Percentiles rank a stretch among this genome's conserved stretches.
phyloP scores from a whole-genome alignment of 2,888 invertebrate species.

The Pristionchus maxplancki region DNA sequence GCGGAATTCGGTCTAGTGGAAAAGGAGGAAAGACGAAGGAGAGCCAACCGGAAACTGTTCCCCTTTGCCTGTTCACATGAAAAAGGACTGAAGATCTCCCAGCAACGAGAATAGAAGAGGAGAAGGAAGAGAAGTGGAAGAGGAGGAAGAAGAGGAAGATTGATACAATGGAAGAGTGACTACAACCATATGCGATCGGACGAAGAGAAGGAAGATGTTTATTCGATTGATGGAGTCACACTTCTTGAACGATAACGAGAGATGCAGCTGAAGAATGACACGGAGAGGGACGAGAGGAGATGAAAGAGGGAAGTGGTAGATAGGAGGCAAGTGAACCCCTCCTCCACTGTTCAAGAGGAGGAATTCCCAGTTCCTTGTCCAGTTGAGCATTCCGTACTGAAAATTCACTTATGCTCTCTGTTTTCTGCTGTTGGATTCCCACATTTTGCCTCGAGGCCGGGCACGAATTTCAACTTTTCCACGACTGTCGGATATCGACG shows the following conservation, averaged over 20 bases:
- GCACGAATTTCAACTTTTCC: conserved; percentile 67
- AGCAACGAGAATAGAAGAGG: conserved; percentile 46
- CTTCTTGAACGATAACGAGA: conserved; percentile 50
- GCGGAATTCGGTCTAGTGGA: conserved; percentile 10
- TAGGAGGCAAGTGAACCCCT: conserved; percentile 66
- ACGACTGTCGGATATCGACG: conserved; percentile 67
- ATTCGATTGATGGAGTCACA: conserved; percentile 40
- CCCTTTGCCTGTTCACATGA: conserved; percentile 23
- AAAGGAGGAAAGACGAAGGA: conserved; percentile 20
- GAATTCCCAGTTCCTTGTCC: conserved; percentile 70
- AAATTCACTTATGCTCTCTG: conserved; percentile 20
- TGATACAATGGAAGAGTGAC: conserved; percentile 35
- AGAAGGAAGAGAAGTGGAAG: background rate
- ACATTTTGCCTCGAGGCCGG: conserved; percentile 66
- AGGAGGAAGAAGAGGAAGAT: conserved; percentile 23
- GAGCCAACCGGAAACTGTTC: conserved; percentile 46
- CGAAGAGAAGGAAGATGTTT: background rate
- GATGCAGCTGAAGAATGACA: conserved; percentile 56
- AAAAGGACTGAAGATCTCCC: conserved; percentile 10
- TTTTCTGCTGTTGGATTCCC: conserved; percentile 10
- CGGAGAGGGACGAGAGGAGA: conserved; percentile 58
- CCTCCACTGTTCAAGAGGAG: conserved; percentile 64
- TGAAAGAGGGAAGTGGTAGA: conserved; percentile 63
- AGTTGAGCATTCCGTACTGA: conserved; percentile 67
- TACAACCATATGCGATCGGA: conserved; percentile 33